These are phyloP conservation scores for Porphyrio hochstetteri DNA, from an alignment of 2,113 vertebrate species.

Conservation along the genomic window DNA sequence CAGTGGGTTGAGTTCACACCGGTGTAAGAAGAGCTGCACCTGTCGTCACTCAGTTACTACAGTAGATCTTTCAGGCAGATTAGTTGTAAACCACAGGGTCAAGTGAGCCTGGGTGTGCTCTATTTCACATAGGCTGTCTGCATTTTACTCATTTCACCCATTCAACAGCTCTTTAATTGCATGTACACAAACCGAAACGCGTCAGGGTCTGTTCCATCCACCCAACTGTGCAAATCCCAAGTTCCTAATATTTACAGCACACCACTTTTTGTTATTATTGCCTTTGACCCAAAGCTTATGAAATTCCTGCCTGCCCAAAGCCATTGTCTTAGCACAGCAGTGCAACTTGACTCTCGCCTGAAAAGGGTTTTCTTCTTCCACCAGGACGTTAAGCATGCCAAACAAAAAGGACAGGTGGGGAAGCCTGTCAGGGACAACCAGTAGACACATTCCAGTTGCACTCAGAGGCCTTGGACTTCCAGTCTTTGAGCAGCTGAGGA, in stretches of 20 bases:
- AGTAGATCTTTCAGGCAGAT: background rate
- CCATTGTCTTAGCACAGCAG: background rate
- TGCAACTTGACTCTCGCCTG: background rate
- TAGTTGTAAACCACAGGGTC: constrained; percentile 28
- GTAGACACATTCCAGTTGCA: background rate
- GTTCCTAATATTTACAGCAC: constrained; percentile 17
- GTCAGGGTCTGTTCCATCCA: background rate
- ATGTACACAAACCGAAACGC: background rate
- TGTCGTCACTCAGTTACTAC: constrained; percentile 45
- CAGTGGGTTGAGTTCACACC: background rate
- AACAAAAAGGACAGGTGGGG: constrained; percentile 4
- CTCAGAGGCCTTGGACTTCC: background rate
- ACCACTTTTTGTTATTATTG: constrained; percentile 4
- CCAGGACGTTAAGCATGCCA: constrained; percentile 1
- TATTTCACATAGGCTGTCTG: background rate
- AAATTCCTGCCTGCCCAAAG: constrained; percentile 19
- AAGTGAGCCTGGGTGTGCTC: background rate
- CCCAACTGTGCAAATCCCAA: background rate
- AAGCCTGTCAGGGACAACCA: constrained; percentile 13
- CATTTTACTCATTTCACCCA: background rate
- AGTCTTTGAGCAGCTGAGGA: background rate
- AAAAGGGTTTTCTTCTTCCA: constrained; percentile 17
- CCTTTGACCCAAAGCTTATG: constrained; percentile 40
- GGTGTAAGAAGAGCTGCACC: constrained; percentile 25
- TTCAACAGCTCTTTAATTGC: background rate